These are phyloP conservation scores for Plecturocebus donacophilus DNA, from an alignment of 2,113 vertebrate species.

Conservation along the genomic window DNA sequence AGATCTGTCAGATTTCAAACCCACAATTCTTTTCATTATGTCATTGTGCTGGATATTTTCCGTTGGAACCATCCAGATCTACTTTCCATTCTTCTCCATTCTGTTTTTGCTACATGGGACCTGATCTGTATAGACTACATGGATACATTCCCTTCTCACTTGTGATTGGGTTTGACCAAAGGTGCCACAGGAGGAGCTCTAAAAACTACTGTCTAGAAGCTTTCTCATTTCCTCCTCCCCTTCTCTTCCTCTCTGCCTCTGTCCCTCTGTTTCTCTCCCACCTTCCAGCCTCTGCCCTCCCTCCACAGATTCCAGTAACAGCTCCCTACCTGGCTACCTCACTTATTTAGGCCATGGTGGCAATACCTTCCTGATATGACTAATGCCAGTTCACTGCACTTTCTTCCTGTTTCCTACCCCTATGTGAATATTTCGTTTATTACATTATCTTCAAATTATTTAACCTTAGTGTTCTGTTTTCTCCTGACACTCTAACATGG, in stretches of 20 bases:
- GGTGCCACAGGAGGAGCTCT: neutral
- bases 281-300: too few species aligned
- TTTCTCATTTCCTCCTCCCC: neutral
- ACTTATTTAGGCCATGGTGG: neutral
- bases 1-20: neutral
- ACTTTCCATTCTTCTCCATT: neutral
- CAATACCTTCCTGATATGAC: neutral
- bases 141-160: neutral
- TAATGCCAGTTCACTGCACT: neutral
- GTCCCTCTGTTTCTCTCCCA: neutral
- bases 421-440: neutral
- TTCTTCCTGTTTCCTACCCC: neutral
- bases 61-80: neutral
- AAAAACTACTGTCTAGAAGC: neutral
- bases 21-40: neutral
- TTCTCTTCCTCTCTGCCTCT: too few species aligned
- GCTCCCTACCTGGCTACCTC: neutral
- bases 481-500: neutral
- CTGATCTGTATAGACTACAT: neutral
- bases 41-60: neutral
- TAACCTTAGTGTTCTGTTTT: neutral
- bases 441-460: neutral
- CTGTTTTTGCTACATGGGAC: neutral
- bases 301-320: neutral
- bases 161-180: neutral